phyloP scores from a whole-genome alignment of 2,113 vertebrate genomes.

The Sisor rabdophorus region DNA sequence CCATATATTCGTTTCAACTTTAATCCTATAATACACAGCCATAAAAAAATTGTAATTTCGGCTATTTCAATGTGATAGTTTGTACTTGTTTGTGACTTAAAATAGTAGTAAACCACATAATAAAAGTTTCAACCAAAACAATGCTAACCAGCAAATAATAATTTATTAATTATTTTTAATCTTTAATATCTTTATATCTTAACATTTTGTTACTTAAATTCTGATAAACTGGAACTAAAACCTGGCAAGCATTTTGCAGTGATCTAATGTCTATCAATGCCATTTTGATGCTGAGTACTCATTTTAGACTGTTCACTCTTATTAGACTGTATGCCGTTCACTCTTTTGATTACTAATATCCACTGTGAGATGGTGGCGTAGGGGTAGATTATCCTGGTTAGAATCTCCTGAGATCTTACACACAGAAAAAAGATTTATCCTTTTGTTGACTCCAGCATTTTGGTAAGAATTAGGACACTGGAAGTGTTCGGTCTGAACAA shows the following conservation, averaged over 20 bases:
- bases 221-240: not conserved
- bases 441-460: constrained; percentile 26
- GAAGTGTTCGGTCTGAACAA: not conserved
- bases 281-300: constrained; percentile 3
- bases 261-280: not conserved
- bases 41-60: too few relatives aligned
- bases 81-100: not conserved
- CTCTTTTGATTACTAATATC: constrained; percentile 2
- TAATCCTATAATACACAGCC: too few relatives aligned
- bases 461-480: constrained; percentile 14
- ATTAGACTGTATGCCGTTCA: constrained; percentile 29
- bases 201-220: not conserved
- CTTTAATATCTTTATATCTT: too few relatives aligned
- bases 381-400: not conserved
- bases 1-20: too few relatives aligned
- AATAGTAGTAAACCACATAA: not conserved
- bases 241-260: not conserved
- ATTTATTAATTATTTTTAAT: too few relatives aligned
- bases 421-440: not conserved
- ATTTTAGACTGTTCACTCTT: constrained; percentile 21
- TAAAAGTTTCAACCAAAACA: not conserved
- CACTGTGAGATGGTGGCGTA: not conserved
- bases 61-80: not conserved
- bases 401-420: not conserved
- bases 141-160: not conserved